Conservation (phyloP, 2,113 vertebrate genomes). For the Anguilla rostrata region DNA sequence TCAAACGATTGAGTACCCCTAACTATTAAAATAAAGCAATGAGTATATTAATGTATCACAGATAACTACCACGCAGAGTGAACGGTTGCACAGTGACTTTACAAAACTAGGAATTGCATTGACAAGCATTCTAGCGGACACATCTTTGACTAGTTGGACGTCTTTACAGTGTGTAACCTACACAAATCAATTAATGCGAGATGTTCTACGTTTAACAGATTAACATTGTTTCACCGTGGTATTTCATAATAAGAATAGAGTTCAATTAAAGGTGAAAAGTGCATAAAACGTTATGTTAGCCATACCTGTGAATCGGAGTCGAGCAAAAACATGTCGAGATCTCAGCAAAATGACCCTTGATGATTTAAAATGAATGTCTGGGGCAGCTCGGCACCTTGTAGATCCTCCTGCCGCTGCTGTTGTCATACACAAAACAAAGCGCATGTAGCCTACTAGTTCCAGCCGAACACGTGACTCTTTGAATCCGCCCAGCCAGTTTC, state of each 20-base stretch:
- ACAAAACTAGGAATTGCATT: not conserved
- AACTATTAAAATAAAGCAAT: too few relatives aligned
- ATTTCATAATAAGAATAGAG: not conserved
- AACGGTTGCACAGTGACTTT: not conserved
- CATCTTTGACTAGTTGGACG: too few relatives aligned
- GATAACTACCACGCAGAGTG: too few relatives aligned
- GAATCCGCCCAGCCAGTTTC: not conserved
- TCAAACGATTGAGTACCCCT: too few relatives aligned
- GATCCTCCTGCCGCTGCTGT: too few relatives aligned
- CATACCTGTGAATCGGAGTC: slow-evolving; percentile 39
- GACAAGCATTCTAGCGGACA: not conserved
- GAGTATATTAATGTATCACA: not conserved
- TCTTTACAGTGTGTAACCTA: too few relatives aligned
- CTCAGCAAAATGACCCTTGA: not conserved
- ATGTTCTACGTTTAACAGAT: too few relatives aligned
- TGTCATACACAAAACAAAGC: slow-evolving; percentile 1
- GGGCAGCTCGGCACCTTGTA: not conserved
- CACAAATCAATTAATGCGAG: too few relatives aligned
- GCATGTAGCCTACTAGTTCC: not conserved
- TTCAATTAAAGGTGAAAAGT: not conserved
- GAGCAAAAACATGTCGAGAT: slow-evolving; percentile 39
- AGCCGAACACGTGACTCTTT: not conserved
- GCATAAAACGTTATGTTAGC: not conserved
- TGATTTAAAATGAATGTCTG: not conserved
- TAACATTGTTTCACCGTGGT: not conserved